These are phyloP conservation scores for Operophtera brumata DNA, from an alignment of 2,888 invertebrate species.

Conservation along the genomic window DNA sequence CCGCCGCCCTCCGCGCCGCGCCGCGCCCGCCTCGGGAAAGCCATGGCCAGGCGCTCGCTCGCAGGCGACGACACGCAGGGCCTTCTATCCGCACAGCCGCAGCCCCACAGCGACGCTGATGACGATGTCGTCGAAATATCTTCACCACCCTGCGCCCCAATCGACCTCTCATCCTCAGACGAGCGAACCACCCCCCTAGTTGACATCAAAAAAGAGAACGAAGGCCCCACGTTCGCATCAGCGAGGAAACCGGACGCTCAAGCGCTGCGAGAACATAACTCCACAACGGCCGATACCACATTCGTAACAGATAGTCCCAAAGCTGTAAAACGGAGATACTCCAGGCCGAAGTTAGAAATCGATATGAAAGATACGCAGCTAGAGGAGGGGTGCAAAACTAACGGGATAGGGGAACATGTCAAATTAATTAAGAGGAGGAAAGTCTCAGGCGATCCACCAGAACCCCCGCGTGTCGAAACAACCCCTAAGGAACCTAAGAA, in stretches of 20 bases:
- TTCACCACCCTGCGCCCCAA: conserved; percentile 68
- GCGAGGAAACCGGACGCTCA: conserved; percentile 69
- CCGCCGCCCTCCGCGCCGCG: conserved; percentile 73
- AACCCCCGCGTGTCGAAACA: conserved; percentile 51
- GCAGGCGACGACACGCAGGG: conserved; percentile 78
- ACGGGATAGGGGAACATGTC: conserved; percentile 77
- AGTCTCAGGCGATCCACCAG: conserved; percentile 67
- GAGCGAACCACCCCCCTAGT: conserved; percentile 70
- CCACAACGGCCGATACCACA: conserved; percentile 43
- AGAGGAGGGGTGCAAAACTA: conserved; percentile 70
- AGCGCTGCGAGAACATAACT: conserved; percentile 70
- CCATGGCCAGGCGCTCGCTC: conserved; percentile 84
- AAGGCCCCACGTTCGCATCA: conserved; percentile 63
- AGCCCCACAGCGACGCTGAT: conserved; percentile 71
- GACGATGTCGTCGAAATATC: conserved; percentile 77
- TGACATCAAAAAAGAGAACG: conserved; percentile 75
- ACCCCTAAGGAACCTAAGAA: conserved; percentile 61
- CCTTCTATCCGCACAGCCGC: conserved; percentile 60
- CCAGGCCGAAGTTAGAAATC: conserved; percentile 72
- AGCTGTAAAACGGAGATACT: conserved; percentile 68
- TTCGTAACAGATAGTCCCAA: conserved; percentile 56
- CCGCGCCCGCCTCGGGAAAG: conserved; percentile 79
- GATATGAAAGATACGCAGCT: conserved; percentile 74
- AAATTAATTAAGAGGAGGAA: conserved; percentile 79
- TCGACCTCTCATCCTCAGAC: conserved; percentile 75